Evolutionary conservation across 2,113 vertebrate genomes (phyloP), one percentile per base, ranked within the genome.

Genomic region (Sapayoa aenigma): DNA sequence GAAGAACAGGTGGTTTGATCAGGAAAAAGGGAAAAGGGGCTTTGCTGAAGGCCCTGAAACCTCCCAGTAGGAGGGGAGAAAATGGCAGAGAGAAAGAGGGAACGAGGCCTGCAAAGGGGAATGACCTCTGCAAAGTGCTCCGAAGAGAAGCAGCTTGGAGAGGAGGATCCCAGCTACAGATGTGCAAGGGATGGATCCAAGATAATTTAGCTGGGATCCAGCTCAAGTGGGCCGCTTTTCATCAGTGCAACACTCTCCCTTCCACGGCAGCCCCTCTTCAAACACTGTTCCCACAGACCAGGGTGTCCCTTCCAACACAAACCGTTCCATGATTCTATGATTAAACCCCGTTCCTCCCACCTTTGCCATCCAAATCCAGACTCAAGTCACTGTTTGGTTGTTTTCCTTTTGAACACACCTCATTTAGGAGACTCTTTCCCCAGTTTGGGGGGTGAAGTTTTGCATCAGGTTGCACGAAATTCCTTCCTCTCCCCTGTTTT

Each of bases 131-230:
- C 3, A 0, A 28, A 91, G 75, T 6, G 86, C 80, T 73, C 23
- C 1, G 27, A 90, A 65, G 80, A 89, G 87, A 77, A 81, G 93
- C 80, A 31, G 60, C 73, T 87, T 84, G 73, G 91, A 83, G 67
- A 92, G 93, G 39, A 90, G 83, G 52, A 65, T 68, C 78, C 8
- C 21, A 71, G 81, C 84, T 31, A 76, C 44, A 85, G 85, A 87
- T 87, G 92, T 27, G 81, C 5, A 58, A 87, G 60, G 5, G 53
- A 60, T 1, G 85, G 90, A 42, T 89, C 95, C 95, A 90, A 83
- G 78, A 63, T 2, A 39, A 39, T 24, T 25, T 84, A 67, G 68
- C 74, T 18, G 74, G 81, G 93, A 87, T 52, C 37, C 71, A 22
- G 92, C 77, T 82, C 80, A 66, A 27, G 37, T 3, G 66, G 89